Percentiles rank a stretch among this genome's conserved stretches.
Conservation (phyloP, 2,888 invertebrate genomes). For the Melangyna quadrimaculata region DNA sequence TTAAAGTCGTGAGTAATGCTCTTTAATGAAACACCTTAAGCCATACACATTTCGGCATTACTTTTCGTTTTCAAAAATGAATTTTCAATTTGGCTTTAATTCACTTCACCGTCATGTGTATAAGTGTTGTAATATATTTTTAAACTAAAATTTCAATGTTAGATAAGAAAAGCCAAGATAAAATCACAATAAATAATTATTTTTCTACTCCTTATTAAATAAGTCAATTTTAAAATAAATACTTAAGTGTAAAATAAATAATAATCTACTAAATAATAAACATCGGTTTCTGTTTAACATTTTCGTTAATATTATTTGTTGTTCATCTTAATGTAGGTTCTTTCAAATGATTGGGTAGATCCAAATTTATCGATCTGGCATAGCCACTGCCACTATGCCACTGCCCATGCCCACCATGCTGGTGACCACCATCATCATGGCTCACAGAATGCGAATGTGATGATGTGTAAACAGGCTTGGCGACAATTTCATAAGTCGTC, state of each 20-base stretch:
- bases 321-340: conserved; percentile 6
- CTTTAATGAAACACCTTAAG: too few relatives aligned
- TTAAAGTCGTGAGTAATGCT: too few relatives aligned
- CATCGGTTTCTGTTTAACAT: neutral
- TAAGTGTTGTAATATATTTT: too few relatives aligned
- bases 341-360: conserved; percentile 73
- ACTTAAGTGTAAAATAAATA: neutral
- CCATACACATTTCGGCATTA: too few relatives aligned
- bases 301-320: neutral
- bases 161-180: too few relatives aligned
- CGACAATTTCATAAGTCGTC: conserved; percentile 92
- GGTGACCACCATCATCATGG: conserved; percentile 83
- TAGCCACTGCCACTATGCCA: conserved; percentile 83
- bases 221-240: neutral
- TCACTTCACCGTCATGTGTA: too few relatives aligned
- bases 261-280: neutral
- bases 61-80: too few relatives aligned
- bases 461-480: conserved; percentile 89
- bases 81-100: too few relatives aligned
- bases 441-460: conserved; percentile 84
- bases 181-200: too few relatives aligned
- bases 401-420: conserved; percentile 77
- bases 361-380: conserved; percentile 78
- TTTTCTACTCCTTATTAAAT: too few relatives aligned
- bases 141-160: too few relatives aligned